phyloP scores from a whole-genome alignment of 2,888 invertebrate species.

The Rhopalosiphum nymphaeae region DNA sequence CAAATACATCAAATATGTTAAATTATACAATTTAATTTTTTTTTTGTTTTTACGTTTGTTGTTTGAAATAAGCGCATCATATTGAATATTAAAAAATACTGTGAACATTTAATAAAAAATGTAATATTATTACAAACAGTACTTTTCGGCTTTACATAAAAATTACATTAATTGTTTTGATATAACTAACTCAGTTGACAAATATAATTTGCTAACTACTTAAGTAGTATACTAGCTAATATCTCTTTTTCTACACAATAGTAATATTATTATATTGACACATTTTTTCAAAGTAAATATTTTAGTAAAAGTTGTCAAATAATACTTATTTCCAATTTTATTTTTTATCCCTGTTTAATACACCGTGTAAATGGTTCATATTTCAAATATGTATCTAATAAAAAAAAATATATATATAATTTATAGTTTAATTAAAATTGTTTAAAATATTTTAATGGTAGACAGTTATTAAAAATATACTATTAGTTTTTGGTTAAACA shows the following conservation, averaged over 20 bases:
- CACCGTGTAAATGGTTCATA: not conserved
- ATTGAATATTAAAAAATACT: not conserved
- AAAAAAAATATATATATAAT: not conserved
- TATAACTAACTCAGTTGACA: too few species aligned
- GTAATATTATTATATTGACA: too few species aligned
- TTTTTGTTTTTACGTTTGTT: not conserved
- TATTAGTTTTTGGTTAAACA: not conserved
- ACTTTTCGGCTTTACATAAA: too few species aligned
- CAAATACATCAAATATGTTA: not conserved
- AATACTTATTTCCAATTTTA: not conserved
- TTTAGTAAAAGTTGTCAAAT: not conserved
- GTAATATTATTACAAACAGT: too few species aligned
- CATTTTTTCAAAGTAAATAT: too few species aligned
- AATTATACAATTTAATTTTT: not conserved
- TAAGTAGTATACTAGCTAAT: too few species aligned
- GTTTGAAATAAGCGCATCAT: not conserved
- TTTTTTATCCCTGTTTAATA: not conserved
- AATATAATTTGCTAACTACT: too few species aligned
- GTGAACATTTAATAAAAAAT: not conserved
- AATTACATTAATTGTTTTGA: too few species aligned
- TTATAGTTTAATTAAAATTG: too few species aligned
- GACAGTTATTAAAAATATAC: too few species aligned
- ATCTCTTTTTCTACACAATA: too few species aligned
- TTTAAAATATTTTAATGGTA: too few species aligned
- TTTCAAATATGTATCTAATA: not conserved